These are phyloP conservation scores for Tokudaia tokunoshimensis DNA, from an alignment of 2,797 vertebrate species.

Conservation along the genomic window DNA sequence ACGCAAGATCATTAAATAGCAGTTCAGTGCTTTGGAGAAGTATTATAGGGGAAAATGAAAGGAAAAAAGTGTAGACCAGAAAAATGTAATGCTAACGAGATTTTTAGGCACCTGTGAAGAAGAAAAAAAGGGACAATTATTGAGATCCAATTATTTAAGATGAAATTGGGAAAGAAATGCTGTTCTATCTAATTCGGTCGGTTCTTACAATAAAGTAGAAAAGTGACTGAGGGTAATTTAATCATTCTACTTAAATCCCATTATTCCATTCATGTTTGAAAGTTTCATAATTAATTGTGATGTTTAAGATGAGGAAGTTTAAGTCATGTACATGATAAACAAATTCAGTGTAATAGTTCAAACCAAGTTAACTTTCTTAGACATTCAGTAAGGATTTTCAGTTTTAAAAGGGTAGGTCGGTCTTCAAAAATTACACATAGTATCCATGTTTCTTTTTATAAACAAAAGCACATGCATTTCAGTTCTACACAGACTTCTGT, in stretches of 20 bases:
- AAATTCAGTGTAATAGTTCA: not conserved
- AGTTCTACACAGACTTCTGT: not conserved
- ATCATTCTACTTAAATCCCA: not conserved
- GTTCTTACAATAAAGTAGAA: not conserved
- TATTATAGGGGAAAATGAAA: not conserved
- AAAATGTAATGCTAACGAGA: conserved; percentile 27
- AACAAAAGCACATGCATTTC: not conserved
- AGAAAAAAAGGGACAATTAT: not conserved
- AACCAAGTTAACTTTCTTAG: not conserved
- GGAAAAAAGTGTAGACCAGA: not conserved
- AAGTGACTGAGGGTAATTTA: not conserved
- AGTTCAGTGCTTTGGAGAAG: not conserved
- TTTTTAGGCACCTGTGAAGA: conserved; percentile 11
- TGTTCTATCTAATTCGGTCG: not conserved
- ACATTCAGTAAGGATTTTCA: not conserved
- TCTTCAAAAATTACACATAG: not conserved
- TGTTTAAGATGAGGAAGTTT: conserved; percentile 8
- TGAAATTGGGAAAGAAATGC: not conserved
- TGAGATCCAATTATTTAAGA: not conserved
- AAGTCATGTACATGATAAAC: not conserved
- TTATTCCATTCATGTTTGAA: not conserved
- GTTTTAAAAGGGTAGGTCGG: not conserved
- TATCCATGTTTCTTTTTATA: not conserved
- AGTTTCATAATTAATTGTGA: conserved; percentile 15
- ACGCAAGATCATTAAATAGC: conserved; percentile 62